Percentiles rank a stretch among this genome's conserved stretches.
These are phyloP conservation scores for Cranoglanis bouderius DNA, from an alignment of 2,113 vertebrate genomes.

Conservation along the genomic window DNA sequence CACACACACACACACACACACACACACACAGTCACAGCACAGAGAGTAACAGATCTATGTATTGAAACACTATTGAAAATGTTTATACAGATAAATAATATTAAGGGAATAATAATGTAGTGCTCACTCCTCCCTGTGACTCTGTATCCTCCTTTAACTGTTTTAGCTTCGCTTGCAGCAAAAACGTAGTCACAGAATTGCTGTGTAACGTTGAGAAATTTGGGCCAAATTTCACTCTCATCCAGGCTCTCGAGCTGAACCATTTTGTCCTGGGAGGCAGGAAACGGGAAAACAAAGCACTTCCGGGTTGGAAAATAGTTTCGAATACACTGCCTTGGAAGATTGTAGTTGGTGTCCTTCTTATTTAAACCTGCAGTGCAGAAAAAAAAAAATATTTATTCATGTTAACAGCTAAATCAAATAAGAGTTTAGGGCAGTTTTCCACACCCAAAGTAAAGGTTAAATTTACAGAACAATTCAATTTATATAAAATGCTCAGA, in stretches of 20 bases:
- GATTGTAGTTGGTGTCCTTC: conserved; percentile 50
- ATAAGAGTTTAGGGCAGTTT: neutral
- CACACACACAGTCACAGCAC: conserved; percentile 19
- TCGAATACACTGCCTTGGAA: conserved; percentile 61
- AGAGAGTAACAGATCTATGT: neutral
- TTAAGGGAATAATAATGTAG: neutral
- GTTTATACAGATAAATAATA: neutral
- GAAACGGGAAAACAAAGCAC: conserved; percentile 60
- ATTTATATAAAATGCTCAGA: neutral
- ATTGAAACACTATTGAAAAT: neutral
- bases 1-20: conserved; percentile 23
- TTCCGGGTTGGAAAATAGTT: conserved; percentile 63
- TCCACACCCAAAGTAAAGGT: neutral
- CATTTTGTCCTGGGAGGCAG: conserved; percentile 55
- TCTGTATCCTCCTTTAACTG: conserved; percentile 56
- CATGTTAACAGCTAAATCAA: neutral
- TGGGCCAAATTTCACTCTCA: conserved; percentile 38
- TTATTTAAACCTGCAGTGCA: neutral
- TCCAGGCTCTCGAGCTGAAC: conserved; percentile 54
- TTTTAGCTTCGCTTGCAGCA: conserved; percentile 51
- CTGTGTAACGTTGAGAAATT: conserved; percentile 48
- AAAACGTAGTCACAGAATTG: conserved; percentile 60
- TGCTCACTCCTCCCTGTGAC: conserved; percentile 63
- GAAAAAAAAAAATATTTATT: neutral
- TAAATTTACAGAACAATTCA: neutral